phyloP scores from a whole-genome alignment of 2,888 invertebrate species.

The Brachyptera risi region DNA sequence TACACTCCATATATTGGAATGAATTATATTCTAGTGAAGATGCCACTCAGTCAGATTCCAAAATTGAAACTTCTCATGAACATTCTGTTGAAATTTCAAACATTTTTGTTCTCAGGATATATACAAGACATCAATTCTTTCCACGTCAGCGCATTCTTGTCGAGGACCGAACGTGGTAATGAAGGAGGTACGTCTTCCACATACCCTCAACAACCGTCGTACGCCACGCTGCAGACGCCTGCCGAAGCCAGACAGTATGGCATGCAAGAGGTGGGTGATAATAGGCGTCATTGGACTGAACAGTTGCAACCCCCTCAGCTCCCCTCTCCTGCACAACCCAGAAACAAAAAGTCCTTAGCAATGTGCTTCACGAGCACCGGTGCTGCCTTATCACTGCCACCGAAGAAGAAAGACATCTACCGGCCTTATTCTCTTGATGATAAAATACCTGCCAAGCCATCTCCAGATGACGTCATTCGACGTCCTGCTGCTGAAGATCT shows the following conservation, averaged over 20 bases:
- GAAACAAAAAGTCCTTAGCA: conserved; percentile 65
- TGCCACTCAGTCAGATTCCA: no score
- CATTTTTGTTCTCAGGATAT: conserved; percentile 55
- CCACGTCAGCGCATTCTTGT: conserved; percentile 72
- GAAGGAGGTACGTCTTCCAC: conserved; percentile 44
- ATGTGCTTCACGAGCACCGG: conserved; percentile 80
- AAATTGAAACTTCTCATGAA: no score
- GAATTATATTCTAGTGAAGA: no score
- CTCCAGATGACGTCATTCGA: conserved; percentile 41
- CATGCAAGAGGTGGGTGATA: conserved; percentile 28
- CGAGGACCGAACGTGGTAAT: conserved; percentile 45
- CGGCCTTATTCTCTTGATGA: conserved; percentile 79
- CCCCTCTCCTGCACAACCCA: conserved; percentile 30
- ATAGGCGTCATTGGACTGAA: conserved; percentile 20
- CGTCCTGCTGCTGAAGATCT: conserved; percentile 75
- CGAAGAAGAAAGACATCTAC: conserved; percentile 88
- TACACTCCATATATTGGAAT: no score
- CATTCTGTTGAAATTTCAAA: neutral
- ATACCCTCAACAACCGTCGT: conserved; percentile 47
- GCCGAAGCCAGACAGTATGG: conserved; percentile 45
- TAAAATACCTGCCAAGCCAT: conserved; percentile 47
- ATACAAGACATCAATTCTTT: conserved; percentile 73
- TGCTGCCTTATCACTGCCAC: conserved; percentile 76
- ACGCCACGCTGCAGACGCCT: conserved; percentile 52
- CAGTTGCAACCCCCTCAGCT: conserved; percentile 31